Evolutionary conservation across 2,888 invertebrate genomes (phyloP).

Genomic region (Coronaproctus castanopsis): DNA sequence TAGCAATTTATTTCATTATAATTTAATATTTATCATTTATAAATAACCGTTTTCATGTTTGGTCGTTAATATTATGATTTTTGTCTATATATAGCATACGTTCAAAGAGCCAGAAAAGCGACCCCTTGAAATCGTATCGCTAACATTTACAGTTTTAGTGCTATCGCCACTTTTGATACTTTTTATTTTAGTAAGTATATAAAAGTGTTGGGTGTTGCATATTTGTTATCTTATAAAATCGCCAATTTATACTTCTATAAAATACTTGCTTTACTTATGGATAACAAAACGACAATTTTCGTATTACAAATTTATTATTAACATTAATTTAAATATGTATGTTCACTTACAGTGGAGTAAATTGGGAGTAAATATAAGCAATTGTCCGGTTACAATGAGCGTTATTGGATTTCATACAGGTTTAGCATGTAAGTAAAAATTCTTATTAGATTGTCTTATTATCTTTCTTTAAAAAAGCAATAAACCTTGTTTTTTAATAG

Average conservation of each 20-base stretch:
- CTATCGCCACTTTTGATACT: constrained; percentile 64
- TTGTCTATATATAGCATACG: constrained; percentile 39
- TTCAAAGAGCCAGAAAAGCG: constrained; percentile 84
- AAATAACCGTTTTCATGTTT: background rate
- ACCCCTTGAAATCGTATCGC: constrained; percentile 69
- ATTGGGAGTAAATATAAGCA: constrained; percentile 66
- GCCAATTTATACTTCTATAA: no score
- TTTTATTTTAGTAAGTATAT: constrained; percentile 39
- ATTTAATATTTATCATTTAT: background rate
- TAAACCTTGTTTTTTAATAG: no score
- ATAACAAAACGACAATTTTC: no score
- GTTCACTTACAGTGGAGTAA: constrained; percentile 58
- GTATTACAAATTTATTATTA: no score
- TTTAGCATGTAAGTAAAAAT: constrained; percentile 43
- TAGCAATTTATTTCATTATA: no score
- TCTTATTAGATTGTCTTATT: no score
- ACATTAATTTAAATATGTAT: no score
- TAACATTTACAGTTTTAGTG: constrained; percentile 69
- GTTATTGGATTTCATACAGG: constrained; percentile 80
- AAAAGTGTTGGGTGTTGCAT: no score
- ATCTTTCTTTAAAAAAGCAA: no score
- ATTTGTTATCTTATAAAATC: no score
- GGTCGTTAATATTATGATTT: no score
- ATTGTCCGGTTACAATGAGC: constrained; percentile 54
- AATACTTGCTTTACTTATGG: no score